Evolutionary conservation across 35 echinoderm and acorn worm species (phyloP).

Genomic region (Stichopus chloronotus): DNA sequence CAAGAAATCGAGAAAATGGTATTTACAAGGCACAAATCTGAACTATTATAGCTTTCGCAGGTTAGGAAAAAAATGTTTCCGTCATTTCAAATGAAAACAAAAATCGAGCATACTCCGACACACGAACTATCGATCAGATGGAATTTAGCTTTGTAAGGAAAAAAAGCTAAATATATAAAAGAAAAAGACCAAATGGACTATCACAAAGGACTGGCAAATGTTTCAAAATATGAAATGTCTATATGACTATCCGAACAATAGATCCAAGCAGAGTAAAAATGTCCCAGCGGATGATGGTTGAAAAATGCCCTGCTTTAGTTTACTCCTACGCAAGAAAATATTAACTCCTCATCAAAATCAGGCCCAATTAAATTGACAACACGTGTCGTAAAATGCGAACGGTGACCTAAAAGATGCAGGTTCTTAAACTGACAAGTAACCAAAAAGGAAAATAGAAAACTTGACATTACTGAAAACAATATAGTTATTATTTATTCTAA

Average conservation of each 20-base stretch:
- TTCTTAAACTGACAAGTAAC: not conserved
- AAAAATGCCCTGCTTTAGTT: not conserved
- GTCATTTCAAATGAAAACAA: not conserved
- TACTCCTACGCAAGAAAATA: conserved; percentile 1
- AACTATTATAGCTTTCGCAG: conserved; percentile 9
- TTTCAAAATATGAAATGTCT: not conserved
- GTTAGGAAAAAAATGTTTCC: conserved; percentile 32
- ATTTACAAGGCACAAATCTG: not conserved
- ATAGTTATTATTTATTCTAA: too few species aligned
- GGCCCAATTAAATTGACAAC: not conserved
- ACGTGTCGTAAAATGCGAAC: not conserved
- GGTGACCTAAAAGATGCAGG: not conserved
- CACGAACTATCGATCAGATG: conserved; percentile 47
- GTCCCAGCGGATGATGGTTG: not conserved
- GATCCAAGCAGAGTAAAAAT: not conserved
- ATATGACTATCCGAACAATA: not conserved
- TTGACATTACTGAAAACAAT: too few species aligned
- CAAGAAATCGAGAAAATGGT: not conserved
- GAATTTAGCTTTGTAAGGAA: not conserved
- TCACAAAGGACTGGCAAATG: not conserved
- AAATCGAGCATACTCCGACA: conserved; percentile 19
- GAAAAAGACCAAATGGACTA: not conserved
- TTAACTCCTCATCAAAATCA: not conserved
- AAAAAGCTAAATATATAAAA: not conserved
- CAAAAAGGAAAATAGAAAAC: too few species aligned